A percentile compares a stretch with the other conserved stretches of the same genome.
phyloP scores from a whole-genome alignment of 2,113 vertebrate species.

The Nasalis larvatus region DNA sequence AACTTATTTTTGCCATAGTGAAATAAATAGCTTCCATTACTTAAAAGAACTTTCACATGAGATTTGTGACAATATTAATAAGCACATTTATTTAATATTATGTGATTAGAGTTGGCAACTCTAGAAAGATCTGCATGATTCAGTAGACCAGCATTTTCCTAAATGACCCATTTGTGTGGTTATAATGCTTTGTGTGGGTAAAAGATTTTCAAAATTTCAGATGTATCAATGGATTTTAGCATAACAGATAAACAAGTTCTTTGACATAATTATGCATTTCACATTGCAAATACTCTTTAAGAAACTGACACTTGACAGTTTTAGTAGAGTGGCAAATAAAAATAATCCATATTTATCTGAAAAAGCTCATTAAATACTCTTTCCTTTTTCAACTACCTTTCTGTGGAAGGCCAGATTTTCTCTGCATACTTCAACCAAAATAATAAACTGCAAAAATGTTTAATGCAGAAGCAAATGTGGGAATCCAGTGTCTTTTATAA shows the following conservation, averaged over 20 bases:
- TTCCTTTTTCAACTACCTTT: background rate
- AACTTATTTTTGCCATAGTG: background rate
- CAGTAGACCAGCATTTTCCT: background rate
- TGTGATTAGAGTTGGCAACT: background rate
- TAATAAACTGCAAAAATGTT: background rate
- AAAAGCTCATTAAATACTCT: background rate
- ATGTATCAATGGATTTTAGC: background rate
- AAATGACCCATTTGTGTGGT: background rate
- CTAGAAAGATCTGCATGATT: background rate
- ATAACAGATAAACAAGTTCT: background rate
- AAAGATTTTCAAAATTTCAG: background rate
- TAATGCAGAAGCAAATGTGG: background rate
- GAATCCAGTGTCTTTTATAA: background rate
- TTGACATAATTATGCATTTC: background rate
- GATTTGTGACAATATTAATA: background rate
- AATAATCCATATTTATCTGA: background rate
- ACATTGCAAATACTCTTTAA: background rate
- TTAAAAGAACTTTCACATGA: background rate
- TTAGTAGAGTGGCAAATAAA: background rate
- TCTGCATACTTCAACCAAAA: background rate
- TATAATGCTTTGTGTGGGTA: background rate
- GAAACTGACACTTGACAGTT: background rate
- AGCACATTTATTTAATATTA: background rate
- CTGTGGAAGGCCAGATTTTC: background rate
- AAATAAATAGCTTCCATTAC: background rate